Base-by-base conservation (phyloP, 2,113 vertebrate species). In the Mugil cephalus region DNA sequence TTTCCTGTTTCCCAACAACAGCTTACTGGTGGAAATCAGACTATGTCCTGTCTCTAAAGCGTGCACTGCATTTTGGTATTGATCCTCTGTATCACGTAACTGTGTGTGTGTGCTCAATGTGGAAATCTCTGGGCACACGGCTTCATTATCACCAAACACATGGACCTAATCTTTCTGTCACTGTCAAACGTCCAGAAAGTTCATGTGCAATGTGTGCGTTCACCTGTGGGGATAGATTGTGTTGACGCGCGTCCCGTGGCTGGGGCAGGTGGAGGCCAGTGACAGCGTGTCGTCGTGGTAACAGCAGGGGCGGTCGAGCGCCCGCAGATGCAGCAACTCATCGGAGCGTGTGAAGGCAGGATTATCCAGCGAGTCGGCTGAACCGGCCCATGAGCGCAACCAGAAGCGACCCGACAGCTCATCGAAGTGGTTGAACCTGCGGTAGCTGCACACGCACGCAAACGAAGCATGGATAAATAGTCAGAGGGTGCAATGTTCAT, bases 341-440 rank as follows among this genome's bases (percentile, higher is more conserved):
- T 97, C 94, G 0, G 96, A 96, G 86, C 89, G 94, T 51, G 93
- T 95, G 77, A 96, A 97, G 43, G 90, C 95, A 0, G 94, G 95
- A 79, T 97, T 96, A 79, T 97, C 95, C 85, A 96, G 82, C 0
- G 96, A 96, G 76, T 94, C 95, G 10, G 90, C 92, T 1, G 95
- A 95, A 12, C 91, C 92, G 0, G 92, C 88, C 89, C 88, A 84
- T 0, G 96, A 95, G 36, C 91, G 92, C 0, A 93, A 88, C 95
- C 96, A 96, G 91, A 95, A 95, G 43, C 92, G 96, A 0, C 90
- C 95, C 0, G 96, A 96, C 74, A 96, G 90, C 1, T 97, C 96
- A 7, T 97, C 96, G 17, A 96, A 96, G 24, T 95, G 96, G 89
- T 96, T 96, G 90, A 97, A 97, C 68, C 95, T 93, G 18, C 94